Base-by-base conservation (phyloP, 1,140 invertebrate species). In the Drosophila ogumai region DNA sequence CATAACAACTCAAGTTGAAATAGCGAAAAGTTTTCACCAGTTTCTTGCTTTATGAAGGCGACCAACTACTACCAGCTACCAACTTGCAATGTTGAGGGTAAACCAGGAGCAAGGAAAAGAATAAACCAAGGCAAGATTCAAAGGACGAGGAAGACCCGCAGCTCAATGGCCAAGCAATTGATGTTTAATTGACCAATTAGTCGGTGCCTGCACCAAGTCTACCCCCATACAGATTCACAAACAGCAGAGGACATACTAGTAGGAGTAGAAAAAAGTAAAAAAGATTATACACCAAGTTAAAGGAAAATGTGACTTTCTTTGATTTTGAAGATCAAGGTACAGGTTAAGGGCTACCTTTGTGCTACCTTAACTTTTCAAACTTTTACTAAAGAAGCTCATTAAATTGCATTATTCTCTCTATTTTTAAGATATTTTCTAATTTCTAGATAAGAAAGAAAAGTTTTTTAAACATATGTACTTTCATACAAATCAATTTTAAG, bases 1-100 rank as follows among this genome's bases (percentile, higher is more conserved):
- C 91, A 92, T 92, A 92, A 92, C 87, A 92, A 92, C 91, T 92
- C 91, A 91, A 90, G 81, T 88, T 88, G 84, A 84, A 88, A 90
- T 88, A 90, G 84, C 84, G 76, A 47, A 88, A 88, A 88, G 61
- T 88, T 88, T 90, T 75, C 64, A 78, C 71, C 72, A 88, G 82
- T 78, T 87, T 65, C 65, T 82, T 76, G 71, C 67, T 81, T 77
- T 69, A 86, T 76, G 67, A 74, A 76, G 61, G 47, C 15, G 49
- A 63, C 50, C 41, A 34, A 36, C 25, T 61, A 36, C 25, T 61
- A 71, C 60, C 67, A 12, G 34, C 36, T 40, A 22, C 43, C 50
- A 44, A 46, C 40, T 22, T 38, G 6, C 38, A 46, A 38, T 32
- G 61, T 31, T 68, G 34, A 17, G 44, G 63, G 55, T 36, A 71